Evolutionary conservation across 1,140 invertebrate species (phyloP).

Genomic region (Drosophila teissieri): DNA sequence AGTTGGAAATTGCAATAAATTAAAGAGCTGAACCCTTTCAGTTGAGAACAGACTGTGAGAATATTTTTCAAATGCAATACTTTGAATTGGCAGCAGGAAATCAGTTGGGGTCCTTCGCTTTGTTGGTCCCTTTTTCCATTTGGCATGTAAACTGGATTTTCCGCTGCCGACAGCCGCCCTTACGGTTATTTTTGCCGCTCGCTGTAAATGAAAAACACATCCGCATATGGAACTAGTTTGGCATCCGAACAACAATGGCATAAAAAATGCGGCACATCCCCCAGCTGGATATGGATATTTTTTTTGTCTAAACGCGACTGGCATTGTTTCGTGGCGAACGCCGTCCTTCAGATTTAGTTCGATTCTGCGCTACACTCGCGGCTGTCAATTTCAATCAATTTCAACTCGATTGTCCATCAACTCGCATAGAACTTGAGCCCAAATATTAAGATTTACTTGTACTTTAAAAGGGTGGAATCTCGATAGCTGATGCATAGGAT

Average conservation of each 20-base stretch:
- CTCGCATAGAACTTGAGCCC: neutral
- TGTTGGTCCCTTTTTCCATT: constrained; percentile 13
- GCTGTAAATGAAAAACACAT: constrained; percentile 47
- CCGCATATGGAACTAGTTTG: constrained; percentile 43
- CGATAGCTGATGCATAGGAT: too few relatives aligned
- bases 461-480: neutral
- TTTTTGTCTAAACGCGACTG: constrained; percentile 34
- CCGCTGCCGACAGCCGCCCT: constrained; percentile 10
- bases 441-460: too few relatives aligned
- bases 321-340: constrained; percentile 23
- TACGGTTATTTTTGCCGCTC: constrained; percentile 24
- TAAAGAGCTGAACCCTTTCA: neutral
- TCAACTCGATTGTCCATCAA: constrained; percentile 47
- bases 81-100: constrained; percentile 45
- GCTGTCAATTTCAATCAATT: constrained; percentile 70
- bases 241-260: constrained; percentile 29
- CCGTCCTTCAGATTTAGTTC: constrained; percentile 14
- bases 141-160: constrained; percentile 60
- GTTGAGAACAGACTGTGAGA: constrained; percentile 1
- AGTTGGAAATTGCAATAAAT: neutral
- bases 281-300: constrained; percentile 26
- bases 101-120: constrained; percentile 23
- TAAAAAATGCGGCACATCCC: constrained; percentile 20
- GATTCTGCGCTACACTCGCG: constrained; percentile 16
- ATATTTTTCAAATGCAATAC: constrained; percentile 19